phyloP scores from a whole-genome alignment of 2,888 invertebrate species.

The Melieria crassipennis region DNA sequence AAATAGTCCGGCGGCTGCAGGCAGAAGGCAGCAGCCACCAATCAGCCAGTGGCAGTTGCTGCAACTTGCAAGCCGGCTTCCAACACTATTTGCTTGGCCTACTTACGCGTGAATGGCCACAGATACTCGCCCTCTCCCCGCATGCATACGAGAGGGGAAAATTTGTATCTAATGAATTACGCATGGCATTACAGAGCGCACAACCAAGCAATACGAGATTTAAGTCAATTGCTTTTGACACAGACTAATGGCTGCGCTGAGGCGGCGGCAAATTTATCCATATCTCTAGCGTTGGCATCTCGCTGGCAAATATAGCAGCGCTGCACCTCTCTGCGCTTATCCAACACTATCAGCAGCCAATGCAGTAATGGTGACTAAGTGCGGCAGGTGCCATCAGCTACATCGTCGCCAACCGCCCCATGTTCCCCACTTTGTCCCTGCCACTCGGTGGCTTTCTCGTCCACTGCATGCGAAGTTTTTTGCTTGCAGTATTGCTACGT shows the following conservation, averaged over 20 bases:
- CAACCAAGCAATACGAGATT: constrained; percentile 18
- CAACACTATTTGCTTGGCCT: constrained; percentile 26
- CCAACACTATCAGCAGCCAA: no score
- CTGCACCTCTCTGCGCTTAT: no score
- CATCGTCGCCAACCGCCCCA: no score
- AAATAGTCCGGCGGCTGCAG: constrained; percentile 13
- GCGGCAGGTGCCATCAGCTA: no score
- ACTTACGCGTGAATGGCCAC: constrained; percentile 22
- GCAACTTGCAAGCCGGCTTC: constrained; percentile 26
- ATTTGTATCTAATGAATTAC: constrained; percentile 26
- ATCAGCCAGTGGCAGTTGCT: constrained; percentile 15
- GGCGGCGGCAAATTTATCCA: constrained; percentile 23
- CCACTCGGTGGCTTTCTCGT: no score
- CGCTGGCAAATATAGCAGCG: constrained; percentile 3
- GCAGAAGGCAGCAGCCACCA: constrained; percentile 18
- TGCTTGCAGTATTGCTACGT: no score
- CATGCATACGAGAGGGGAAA: not conserved
- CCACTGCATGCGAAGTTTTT: no score
- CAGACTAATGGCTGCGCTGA: constrained; percentile 31
- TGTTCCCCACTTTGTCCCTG: no score
- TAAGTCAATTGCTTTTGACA: constrained; percentile 37
- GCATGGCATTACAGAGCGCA: not conserved
- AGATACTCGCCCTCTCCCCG: not conserved
- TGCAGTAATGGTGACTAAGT: no score
- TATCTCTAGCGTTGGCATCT: constrained; percentile 27